Base-by-base conservation (phyloP, 2,113 vertebrate species). In the Triplophysa tibetana region DNA sequence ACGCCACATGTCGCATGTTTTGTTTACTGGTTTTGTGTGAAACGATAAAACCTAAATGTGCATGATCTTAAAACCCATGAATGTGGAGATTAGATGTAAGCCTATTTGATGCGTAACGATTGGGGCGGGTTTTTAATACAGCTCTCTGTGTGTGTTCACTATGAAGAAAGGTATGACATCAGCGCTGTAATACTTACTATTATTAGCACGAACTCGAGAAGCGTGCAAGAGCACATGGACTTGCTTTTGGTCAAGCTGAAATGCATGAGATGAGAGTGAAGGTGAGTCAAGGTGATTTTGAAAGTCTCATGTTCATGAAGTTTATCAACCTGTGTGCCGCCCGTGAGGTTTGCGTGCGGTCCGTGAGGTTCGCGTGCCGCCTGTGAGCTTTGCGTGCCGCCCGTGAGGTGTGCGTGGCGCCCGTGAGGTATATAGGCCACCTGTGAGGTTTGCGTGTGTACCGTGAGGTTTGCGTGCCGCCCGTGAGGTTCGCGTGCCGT, bases 41-140 rank as follows among this genome's bases (percentile, higher is more conserved):
- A 13, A 19, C 17, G 24, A 7, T 33, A 56, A 50, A n/a, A 64
- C 8, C 13, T 4, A 74, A 12, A 16, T 54, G 38, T 1, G n/a
- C 4, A 19, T 9, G 52, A 58, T 58, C 19, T 58, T 58, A 58
- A 56, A 33, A 77, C 48, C 62, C 19, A 19, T 45, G 61, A 77
- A 73, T 63, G 64, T 70, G 77, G 80, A 62, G 84, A 82, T 90
- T 84, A 88, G 56, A 78, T 83, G 80, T 64, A 66, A 58, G 24
- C 75, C 24, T 9, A 66, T 54, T 82, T 75, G 85, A 76, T 24
- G 12, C 48, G 62, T 38, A 13, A 50, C n/a, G 69, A 54, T 80
- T 23, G 43, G 43, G 56, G 14, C 2, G 8, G 6, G 33, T 58
- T 60, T 61, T 29, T 8, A 43, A 17, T 38, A 54, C 14, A 54